These are phyloP conservation scores for Junonia oenone DNA, from an alignment of 2,888 invertebrate genomes.

Conservation along the genomic window DNA sequence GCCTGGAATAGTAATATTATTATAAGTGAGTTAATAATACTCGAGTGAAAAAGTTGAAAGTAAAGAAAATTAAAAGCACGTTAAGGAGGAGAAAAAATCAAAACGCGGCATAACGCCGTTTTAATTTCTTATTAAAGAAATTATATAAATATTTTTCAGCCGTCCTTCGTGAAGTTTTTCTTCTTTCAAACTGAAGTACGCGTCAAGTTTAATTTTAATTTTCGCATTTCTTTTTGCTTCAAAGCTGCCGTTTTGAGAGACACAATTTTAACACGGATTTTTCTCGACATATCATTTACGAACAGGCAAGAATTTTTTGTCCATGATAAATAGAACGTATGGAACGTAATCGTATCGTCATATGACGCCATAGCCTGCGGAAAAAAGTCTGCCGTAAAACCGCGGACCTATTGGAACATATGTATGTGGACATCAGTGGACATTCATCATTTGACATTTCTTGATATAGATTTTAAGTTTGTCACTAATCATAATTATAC, in stretches of 20 bases:
- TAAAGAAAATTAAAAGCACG: background rate
- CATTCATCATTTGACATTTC: too few relatives aligned
- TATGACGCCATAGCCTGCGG: too few relatives aligned
- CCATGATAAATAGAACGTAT: too few relatives aligned
- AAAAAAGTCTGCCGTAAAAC: too few relatives aligned
- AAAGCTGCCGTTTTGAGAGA: background rate
- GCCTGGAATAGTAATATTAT: background rate
- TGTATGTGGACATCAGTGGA: too few relatives aligned
- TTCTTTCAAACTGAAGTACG: background rate
- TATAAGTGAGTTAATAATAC: background rate
- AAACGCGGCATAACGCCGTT: background rate
- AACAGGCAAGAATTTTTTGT: too few relatives aligned
- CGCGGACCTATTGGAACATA: too few relatives aligned
- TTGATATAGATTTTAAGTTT: too few relatives aligned
- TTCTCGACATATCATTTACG: too few relatives aligned
- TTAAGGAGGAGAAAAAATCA: background rate
- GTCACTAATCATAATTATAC: too few relatives aligned
- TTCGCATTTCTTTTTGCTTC: background rate
- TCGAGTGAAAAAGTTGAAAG: background rate
- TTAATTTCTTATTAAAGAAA: background rate
- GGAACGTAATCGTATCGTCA: too few relatives aligned
- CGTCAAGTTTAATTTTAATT: background rate
- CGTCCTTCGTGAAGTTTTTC: background rate
- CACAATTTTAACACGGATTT: too few relatives aligned
- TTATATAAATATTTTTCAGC: background rate